Conservation (phyloP, 1,140 invertebrate species). For the Dufourea novaeangliae region DNA sequence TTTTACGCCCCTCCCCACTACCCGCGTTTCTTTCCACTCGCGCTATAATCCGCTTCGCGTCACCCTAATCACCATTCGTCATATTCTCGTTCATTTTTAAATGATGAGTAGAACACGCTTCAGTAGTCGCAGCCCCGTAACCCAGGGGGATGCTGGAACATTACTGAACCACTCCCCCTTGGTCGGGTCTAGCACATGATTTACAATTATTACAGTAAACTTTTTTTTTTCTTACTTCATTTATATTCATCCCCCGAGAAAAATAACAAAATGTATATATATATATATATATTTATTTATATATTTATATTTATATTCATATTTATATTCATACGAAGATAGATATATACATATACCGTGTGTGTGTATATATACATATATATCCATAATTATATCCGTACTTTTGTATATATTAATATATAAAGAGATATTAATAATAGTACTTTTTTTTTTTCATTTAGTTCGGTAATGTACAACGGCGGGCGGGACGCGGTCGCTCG, state of each 20-base stretch:
- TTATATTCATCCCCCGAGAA: slow-evolving; percentile 67
- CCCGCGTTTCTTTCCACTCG: background rate
- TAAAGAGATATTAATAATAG: slow-evolving; percentile 79
- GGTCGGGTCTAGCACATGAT: slow-evolving; percentile 9
- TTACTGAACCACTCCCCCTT: slow-evolving; percentile 31
- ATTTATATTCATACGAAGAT: slow-evolving; percentile 69
- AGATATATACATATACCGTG: slow-evolving; percentile 71
- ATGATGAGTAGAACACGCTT: slow-evolving; percentile 71
- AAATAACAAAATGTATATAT: slow-evolving; percentile 74
- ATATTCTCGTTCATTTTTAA: slow-evolving; percentile 29
- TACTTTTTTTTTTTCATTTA: slow-evolving; percentile 74
- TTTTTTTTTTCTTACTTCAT: slow-evolving; percentile 13
- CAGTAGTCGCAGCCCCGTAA: slow-evolving; percentile 45
- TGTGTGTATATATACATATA: slow-evolving; percentile 75
- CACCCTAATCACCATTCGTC: background rate
- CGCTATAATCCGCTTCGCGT: no score
- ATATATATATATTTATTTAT: slow-evolving; percentile 62
- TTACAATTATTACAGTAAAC: slow-evolving; percentile 64
- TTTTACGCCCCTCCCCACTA: slow-evolving; percentile 21
- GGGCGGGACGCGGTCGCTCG: slow-evolving; percentile 68
- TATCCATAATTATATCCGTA: slow-evolving; percentile 72
- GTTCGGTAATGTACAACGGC: slow-evolving; percentile 78
- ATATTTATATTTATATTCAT: slow-evolving; percentile 60
- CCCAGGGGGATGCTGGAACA: slow-evolving; percentile 24
- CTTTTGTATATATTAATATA: slow-evolving; percentile 77